Evolutionary conservation across 2,888 invertebrate genomes (phyloP), one percentile per base, ranked within the genome.

Genomic region (Venusia cambrica): DNA sequence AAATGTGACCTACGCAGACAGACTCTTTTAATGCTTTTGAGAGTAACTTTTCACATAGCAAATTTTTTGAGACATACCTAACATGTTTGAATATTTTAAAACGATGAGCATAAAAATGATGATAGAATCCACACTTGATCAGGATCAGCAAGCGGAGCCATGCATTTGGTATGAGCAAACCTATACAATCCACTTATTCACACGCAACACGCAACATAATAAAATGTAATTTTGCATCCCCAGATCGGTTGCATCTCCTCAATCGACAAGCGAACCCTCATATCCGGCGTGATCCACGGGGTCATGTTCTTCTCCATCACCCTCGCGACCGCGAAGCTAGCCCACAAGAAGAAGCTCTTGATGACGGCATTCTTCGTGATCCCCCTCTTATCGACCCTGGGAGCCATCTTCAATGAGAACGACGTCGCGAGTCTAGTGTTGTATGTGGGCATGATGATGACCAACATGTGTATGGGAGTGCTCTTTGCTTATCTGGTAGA

Each of bases 401-500:
- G 36, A 5, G 45, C 47, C 0, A 17, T 45, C 2, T 44, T 26
- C 32, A 50, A 43, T 8, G 38, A 45, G 32, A 34, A 45, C 6
- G 41, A 34, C 3, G 30, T 49, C 1, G 34, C 37, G 9, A 49
- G 46, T 10, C 14, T 46, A 14, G 42, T 46, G 20, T 25, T 49
- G 5, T 68, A 57, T 29, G 47, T 67, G 0, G 60, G 62, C 0
- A 45, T 62, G 39, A 28, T 57, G 22, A 46, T 54, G 31, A 62
- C 55, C 0, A 59, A 54, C 13, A 34, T 70, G 6, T 54, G 57
- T 9, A 61, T 49, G 62, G 83, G 80, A 1, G 62, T 83, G 15
- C 62, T 83, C 2, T 81, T 79, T 2, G 75, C 79, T 0, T 84
- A 81, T 47, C 81, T 75, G 37, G 83, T 83, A 2, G 80, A 80